Conservation (phyloP, 2,888 invertebrate genomes). For the Andrena bucephala region DNA sequence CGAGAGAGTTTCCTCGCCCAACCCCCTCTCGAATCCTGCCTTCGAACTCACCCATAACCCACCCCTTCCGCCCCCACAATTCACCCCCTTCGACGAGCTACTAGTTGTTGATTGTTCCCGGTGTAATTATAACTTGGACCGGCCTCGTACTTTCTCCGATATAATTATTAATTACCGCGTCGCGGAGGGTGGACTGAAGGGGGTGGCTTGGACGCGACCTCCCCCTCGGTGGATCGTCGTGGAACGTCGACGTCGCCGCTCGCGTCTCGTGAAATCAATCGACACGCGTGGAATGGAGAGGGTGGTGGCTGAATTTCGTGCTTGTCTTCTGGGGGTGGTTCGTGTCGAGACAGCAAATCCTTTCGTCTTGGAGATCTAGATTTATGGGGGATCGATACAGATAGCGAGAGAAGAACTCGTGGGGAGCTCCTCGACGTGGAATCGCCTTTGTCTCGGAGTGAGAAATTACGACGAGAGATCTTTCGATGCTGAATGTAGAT, state of each 20-base stretch:
- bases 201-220: neutral
- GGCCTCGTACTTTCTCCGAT: slow-evolving; percentile 70
- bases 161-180: slow-evolving; percentile 81
- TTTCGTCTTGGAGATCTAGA: neutral
- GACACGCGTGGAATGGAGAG: neutral
- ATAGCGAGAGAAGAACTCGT: neutral
- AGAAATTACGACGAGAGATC: neutral
- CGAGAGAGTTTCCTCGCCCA: slow-evolving; percentile 68
- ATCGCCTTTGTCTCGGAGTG: neutral
- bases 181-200: slow-evolving; percentile 13
- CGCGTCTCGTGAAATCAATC: slow-evolving; percentile 40
- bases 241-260: slow-evolving; percentile 33
- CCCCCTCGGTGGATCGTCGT: slow-evolving; percentile 18
- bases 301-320: no score
- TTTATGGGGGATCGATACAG: slow-evolving; percentile 8
- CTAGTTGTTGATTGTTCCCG: slow-evolving; percentile 82
- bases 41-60: slow-evolving; percentile 6
- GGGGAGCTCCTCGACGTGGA: no score
- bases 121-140: slow-evolving; percentile 83
- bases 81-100: slow-evolving; percentile 49
- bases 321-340: no score
- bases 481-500: no score
- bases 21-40: slow-evolving; percentile 27
- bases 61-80: neutral
- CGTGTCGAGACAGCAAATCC: neutral